phyloP scores from a whole-genome alignment of 2,888 invertebrate species.

The Gisinianus flammeolus region DNA sequence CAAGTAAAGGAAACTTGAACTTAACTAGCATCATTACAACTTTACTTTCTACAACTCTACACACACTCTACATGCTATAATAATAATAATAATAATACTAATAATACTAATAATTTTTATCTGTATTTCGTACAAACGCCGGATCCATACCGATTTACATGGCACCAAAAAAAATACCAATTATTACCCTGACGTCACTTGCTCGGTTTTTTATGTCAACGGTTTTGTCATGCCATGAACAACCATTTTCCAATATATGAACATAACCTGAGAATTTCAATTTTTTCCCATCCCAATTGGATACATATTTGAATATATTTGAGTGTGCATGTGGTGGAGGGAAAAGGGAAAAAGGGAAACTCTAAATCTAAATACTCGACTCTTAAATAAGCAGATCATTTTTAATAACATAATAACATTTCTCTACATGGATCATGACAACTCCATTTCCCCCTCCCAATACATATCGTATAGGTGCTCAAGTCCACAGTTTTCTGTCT shows the following conservation, averaged over 20 bases:
- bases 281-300: background rate
- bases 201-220: background rate
- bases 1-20: too few relatives aligned
- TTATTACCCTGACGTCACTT: background rate
- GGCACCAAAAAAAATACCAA: too few relatives aligned
- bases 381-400: background rate
- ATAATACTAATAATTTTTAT: background rate
- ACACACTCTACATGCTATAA: background rate
- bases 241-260: background rate
- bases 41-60: background rate
- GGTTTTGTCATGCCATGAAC: background rate
- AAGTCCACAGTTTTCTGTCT: too few relatives aligned
- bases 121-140: too few relatives aligned
- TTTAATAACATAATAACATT: background rate
- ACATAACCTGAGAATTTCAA: background rate
- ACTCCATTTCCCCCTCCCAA: background rate
- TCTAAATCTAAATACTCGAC: slow-evolving; percentile 10
- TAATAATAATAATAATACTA: background rate
- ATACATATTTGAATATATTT: background rate
- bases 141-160: background rate
- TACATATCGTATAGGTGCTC: too few relatives aligned
- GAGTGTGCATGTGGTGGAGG: background rate
- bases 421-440: background rate
- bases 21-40: too few relatives aligned
- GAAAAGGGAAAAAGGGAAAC: background rate